Evolutionary conservation across 2,113 vertebrate genomes (phyloP).

Genomic region (Lamprotornis superbus): DNA sequence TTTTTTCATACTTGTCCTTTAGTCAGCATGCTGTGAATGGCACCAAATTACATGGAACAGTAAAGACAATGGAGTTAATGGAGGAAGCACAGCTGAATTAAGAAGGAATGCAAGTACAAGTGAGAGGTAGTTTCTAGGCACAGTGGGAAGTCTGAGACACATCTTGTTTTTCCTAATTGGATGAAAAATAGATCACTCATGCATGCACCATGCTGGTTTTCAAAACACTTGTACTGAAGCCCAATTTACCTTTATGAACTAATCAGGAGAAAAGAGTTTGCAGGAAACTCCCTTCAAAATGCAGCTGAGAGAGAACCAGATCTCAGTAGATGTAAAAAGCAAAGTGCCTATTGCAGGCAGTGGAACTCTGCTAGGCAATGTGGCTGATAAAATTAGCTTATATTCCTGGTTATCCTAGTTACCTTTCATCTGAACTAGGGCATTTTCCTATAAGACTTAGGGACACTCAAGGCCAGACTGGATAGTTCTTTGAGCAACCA

Average conservation of each 20-base stretch:
- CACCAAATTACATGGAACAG: background rate
- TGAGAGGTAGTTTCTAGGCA: background rate
- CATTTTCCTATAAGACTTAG: background rate
- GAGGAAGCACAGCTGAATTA: background rate
- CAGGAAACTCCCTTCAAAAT: background rate
- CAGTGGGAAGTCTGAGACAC: background rate
- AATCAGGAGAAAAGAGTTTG: background rate
- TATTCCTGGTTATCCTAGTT: background rate
- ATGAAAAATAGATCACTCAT: constrained; percentile 33
- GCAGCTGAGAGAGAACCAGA: background rate
- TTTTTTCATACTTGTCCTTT: background rate
- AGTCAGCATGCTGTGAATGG: background rate
- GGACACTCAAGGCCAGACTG: background rate
- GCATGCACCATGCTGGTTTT: constrained; percentile 13
- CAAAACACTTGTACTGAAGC: constrained; percentile 5
- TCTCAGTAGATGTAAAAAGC: background rate
- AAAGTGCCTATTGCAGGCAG: background rate
- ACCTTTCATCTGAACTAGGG: background rate
- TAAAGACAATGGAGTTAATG: constrained; percentile 1
- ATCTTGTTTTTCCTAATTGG: constrained; percentile 26
- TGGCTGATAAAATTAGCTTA: background rate
- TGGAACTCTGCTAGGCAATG: background rate
- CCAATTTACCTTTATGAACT: constrained; percentile 19
- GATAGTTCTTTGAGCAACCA: background rate
- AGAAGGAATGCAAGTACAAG: background rate